These are phyloP conservation scores for Mus minutoides DNA, from an alignment of 2,797 vertebrate species.

Conservation along the genomic window DNA sequence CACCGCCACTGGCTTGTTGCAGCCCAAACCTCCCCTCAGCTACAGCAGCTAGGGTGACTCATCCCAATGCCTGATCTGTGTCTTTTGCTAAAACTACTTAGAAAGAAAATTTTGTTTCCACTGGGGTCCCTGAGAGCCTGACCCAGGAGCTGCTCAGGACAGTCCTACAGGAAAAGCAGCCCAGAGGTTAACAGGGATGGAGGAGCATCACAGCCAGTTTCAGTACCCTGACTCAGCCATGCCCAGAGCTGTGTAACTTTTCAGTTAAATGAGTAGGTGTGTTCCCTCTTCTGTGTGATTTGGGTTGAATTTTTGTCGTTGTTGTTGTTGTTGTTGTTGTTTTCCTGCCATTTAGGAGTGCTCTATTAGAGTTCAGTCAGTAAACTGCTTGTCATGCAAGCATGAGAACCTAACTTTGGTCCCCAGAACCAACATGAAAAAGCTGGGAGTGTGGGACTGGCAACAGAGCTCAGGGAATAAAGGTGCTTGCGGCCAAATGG, in stretches of 20 bases:
- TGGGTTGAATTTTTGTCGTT: neutral
- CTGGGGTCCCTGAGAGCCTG: neutral
- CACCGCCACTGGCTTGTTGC: neutral
- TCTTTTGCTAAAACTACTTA: neutral
- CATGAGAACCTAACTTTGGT: neutral
- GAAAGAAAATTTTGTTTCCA: conserved; percentile 11
- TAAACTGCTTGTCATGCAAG: neutral
- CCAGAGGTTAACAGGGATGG: neutral
- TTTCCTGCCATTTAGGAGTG: neutral
- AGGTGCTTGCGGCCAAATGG: neutral
- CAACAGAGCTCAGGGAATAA: neutral
- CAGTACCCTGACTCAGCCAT: neutral
- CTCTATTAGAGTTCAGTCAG: neutral
- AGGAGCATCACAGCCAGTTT: fast-evolving
- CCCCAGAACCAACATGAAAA: neutral
- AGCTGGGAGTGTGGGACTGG: neutral
- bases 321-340: neutral
- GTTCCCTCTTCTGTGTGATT: neutral
- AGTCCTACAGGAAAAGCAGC: neutral
- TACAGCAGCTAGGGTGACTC: neutral
- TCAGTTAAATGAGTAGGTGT: neutral
- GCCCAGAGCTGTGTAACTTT: neutral
- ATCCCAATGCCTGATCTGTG: neutral
- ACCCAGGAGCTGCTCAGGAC: neutral
- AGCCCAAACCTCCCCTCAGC: neutral